Percentiles rank a stretch among this genome's conserved stretches.
Conservation (phyloP, 2,113 vertebrate genomes). For the Genyomyrus donnyi region DNA sequence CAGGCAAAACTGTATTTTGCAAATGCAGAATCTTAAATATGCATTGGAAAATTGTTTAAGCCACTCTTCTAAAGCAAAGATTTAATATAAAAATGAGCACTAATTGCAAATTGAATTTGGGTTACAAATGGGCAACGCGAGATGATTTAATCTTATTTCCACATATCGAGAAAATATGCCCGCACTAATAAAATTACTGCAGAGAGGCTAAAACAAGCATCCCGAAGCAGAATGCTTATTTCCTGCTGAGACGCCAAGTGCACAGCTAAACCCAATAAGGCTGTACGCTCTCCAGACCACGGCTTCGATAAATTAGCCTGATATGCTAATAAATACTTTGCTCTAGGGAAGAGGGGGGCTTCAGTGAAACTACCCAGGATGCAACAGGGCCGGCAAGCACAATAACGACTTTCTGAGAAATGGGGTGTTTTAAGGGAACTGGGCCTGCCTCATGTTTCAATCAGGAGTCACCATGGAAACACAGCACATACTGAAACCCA, state of each 20-base stretch:
- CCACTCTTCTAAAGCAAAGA: conserved; percentile 16
- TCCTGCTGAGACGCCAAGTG: neutral
- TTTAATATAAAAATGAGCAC: conserved; percentile 20
- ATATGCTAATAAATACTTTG: neutral
- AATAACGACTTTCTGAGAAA: neutral
- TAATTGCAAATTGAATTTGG: conserved; percentile 12
- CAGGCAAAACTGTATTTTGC: conserved; percentile 19
- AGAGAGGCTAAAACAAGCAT: neutral
- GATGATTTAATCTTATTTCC: neutral
- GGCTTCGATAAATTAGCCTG: neutral
- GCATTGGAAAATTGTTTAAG: neutral
- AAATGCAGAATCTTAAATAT: conserved; percentile 17
- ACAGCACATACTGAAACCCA: neutral
- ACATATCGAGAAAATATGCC: neutral
- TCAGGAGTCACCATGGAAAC: neutral
- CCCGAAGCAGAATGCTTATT: neutral
- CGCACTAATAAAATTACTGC: neutral
- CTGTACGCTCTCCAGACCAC: neutral
- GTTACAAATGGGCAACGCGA: neutral
- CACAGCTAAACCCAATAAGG: neutral
- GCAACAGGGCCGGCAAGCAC: neutral
- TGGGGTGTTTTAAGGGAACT: neutral
- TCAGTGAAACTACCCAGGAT: neutral
- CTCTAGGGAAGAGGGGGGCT: neutral
- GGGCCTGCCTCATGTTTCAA: neutral